Evolutionary conservation across 2,888 invertebrate species (phyloP).

Genomic region (Brassicogethes aeneus): DNA sequence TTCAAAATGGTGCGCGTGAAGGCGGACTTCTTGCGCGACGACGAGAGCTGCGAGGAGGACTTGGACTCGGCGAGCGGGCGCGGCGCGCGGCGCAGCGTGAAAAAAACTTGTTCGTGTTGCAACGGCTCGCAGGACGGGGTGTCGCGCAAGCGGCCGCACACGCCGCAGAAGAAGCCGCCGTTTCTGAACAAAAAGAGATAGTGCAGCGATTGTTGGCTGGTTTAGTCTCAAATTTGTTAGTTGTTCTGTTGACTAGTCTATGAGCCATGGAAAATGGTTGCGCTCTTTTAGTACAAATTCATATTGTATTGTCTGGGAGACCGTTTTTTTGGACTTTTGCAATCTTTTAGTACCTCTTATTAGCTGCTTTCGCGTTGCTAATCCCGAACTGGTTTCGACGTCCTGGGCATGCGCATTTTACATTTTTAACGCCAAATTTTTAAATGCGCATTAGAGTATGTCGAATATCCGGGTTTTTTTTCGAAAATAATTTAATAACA

Average conservation of each 20-base stretch:
- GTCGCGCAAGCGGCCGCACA: conserved; percentile 31
- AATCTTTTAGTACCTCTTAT: conserved; percentile 38
- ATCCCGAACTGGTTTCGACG: too few relatives aligned
- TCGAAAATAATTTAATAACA: too few relatives aligned
- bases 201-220: conserved; percentile 26
- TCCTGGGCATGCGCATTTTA: too few relatives aligned
- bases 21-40: conserved; percentile 25
- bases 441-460: too few relatives aligned
- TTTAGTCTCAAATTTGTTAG: conserved; percentile 13
- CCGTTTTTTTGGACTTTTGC: conserved; percentile 29
- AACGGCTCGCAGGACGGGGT: conserved; percentile 31
- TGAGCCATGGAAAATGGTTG: conserved; percentile 33
- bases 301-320: conserved; percentile 24
- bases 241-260: conserved; percentile 28
- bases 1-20: conserved; percentile 31
- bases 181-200: conserved; percentile 39
- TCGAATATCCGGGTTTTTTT: too few relatives aligned
- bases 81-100: conserved; percentile 34
- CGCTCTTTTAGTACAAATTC: conserved; percentile 39
- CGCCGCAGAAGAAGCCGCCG: conserved; percentile 37
- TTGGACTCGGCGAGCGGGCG: conserved; percentile 32
- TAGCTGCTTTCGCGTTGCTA: too few relatives aligned
- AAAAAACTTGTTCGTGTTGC: conserved; percentile 37
- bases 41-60: conserved; percentile 28
- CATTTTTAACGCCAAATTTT: too few relatives aligned